Conservation (phyloP, 2,113 vertebrate species). For the Regulus satrapa region DNA sequence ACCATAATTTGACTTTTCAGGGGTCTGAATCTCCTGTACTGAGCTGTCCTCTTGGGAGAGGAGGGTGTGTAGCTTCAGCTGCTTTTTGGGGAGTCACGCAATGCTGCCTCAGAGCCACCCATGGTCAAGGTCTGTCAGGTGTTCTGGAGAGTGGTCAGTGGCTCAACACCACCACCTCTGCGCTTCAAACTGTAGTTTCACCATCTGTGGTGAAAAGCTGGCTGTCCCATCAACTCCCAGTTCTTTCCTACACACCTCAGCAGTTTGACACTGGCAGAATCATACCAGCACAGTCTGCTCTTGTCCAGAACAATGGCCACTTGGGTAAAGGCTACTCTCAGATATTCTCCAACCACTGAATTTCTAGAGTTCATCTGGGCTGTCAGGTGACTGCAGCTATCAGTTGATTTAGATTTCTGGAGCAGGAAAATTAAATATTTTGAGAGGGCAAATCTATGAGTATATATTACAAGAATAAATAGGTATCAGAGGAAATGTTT, state of each 20-base stretch:
- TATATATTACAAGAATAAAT: not conserved
- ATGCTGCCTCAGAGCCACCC: accelerated
- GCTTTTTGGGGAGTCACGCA: accelerated
- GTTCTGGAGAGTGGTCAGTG: not conserved
- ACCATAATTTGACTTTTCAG: not conserved
- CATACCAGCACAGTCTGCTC: not conserved
- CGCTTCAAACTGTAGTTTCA: not conserved
- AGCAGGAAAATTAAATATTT: not conserved
- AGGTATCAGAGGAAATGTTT: not conserved
- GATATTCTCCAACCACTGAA: not conserved
- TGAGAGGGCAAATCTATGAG: not conserved
- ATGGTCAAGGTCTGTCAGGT: not conserved
- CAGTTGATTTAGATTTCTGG: not conserved
- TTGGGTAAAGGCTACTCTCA: not conserved
- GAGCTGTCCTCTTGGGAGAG: not conserved
- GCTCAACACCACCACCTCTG: not conserved
- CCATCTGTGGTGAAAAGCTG: not conserved
- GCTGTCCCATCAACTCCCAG: not conserved
- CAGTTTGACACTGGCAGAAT: not conserved
- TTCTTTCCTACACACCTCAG: not conserved
- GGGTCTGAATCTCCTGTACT: not conserved
- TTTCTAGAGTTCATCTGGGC: not conserved
- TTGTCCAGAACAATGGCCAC: not conserved
- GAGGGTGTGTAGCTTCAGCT: not conserved
- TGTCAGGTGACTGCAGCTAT: not conserved